phyloP scores from a whole-genome alignment of 2,797 vertebrate species.

The Sebastes minor region DNA sequence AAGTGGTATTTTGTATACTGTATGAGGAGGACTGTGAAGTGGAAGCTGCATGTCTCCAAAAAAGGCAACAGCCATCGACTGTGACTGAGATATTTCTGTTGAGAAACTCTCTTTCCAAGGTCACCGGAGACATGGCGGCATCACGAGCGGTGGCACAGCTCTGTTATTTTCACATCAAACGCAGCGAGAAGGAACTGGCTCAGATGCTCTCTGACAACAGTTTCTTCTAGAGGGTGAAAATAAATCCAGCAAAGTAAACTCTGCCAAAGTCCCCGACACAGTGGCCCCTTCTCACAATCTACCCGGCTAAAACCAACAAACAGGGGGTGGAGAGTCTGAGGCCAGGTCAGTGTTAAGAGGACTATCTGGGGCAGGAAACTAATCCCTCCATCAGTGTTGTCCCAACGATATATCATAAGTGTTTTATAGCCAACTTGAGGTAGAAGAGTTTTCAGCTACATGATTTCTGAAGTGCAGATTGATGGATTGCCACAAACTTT shows the following conservation, averaged over 20 bases:
- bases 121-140: slow-evolving; percentile 24
- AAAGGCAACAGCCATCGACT: background rate
- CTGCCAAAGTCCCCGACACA: slow-evolving; percentile 32
- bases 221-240: slow-evolving; percentile 4
- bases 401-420: background rate
- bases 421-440: background rate
- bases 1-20: accelerated
- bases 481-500: background rate
- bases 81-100: background rate
- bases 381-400: background rate
- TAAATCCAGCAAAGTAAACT: slow-evolving; percentile 37
- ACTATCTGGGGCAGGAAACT: slow-evolving; percentile 32
- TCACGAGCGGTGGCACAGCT: slow-evolving; percentile 3
- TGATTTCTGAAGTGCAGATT: background rate
- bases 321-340: background rate
- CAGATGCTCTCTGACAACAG: background rate
- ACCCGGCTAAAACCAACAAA: slow-evolving; percentile 37
- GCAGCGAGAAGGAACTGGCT: background rate
- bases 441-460: background rate
- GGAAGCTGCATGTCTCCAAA: background rate
- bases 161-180: slow-evolving; percentile 34
- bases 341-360: slow-evolving; percentile 2
- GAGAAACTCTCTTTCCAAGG: background rate
- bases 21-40: background rate
- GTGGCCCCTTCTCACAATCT: slow-evolving; percentile 17